phyloP scores from a whole-genome alignment of 2,113 vertebrate species.

The Engystomops pustulosus region DNA sequence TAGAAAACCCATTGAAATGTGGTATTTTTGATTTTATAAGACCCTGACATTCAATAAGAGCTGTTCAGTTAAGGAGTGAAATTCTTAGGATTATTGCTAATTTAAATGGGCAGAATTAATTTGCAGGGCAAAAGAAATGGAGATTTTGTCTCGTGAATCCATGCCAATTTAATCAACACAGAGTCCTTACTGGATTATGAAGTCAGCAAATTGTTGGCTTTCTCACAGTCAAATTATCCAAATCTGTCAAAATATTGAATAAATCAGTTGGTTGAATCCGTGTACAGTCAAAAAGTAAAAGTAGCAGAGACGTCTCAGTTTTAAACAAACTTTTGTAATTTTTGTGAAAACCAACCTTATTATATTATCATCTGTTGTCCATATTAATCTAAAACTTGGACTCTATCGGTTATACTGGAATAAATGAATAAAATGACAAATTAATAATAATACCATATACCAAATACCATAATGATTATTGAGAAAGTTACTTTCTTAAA shows the following conservation, averaged over 20 bases:
- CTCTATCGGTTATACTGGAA: background rate
- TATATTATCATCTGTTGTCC: background rate
- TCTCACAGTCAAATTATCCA: conserved; percentile 29
- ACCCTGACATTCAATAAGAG: background rate
- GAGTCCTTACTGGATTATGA: conserved; percentile 29
- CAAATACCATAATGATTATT: too few relatives aligned
- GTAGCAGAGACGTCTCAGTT: background rate
- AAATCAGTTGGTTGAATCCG: background rate
- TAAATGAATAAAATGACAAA: background rate
- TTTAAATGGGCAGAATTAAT: conserved; percentile 28
- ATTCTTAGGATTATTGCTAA: conserved; percentile 28
- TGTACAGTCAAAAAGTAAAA: background rate
- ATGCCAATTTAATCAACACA: conserved; percentile 41
- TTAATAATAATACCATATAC: background rate
- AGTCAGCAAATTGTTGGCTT: conserved; percentile 39
- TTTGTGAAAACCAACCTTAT: background rate
- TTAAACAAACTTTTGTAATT: background rate
- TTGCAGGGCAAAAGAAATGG: conserved; percentile 25
- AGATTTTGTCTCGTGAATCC: conserved; percentile 8
- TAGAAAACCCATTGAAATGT: background rate
- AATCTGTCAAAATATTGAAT: conserved; percentile 27
- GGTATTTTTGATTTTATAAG: background rate
- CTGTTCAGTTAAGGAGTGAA: background rate
- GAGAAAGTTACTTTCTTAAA: too few relatives aligned
- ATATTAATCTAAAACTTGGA: background rate